Base-by-base conservation (phyloP, 1,140 invertebrate species). In the Manduca sexta region DNA sequence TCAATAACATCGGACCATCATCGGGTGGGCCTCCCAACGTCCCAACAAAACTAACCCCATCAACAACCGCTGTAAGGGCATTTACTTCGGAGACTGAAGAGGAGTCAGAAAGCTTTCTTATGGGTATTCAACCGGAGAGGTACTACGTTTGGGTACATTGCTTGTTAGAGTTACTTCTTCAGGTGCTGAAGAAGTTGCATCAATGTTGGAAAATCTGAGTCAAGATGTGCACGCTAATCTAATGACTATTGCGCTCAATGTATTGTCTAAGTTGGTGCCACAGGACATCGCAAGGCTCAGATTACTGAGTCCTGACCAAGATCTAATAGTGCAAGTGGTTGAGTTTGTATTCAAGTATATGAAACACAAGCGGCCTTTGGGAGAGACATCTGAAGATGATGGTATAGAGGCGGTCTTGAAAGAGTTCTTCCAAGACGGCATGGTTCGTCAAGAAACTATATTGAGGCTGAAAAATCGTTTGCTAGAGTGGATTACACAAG, bases 361-460 rank as follows among this genome's bases (percentile, higher is more conserved):
- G 56, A 83, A 73, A 57, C 69, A 82, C 3, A 8, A 74, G 18
- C 63, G 77, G 35, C 82, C 82, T 2, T 41, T 85, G 2, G 79
- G 82, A 4, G 68, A 74, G 2, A 49, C 71, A 0, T 56, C 53
- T 49, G 37, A 51, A 0, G 82, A 85, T 44, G 79, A 83, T 8
- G 64, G 72, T n/a, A 77, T 85, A 11, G 30, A 71, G 1, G 49
- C 74, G 11, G 58, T 83, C 3, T 42, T 85, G 2, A 76, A 74
- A 47, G 79, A 85, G 31, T 85, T 85, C 53, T 85, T 85, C 53
- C 79, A 85, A 64, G 71, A 85, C 17, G 82, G 82, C 2, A 35
- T 63, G 0, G 56, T 85, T 11, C 55, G 64, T 4, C 64, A 73
- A 40, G 70, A 79, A 4, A 83, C 78, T 0, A 82, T 85, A 17